Evolutionary conservation across 1,140 invertebrate genomes (phyloP).

Genomic region (Ostrea edulis): DNA sequence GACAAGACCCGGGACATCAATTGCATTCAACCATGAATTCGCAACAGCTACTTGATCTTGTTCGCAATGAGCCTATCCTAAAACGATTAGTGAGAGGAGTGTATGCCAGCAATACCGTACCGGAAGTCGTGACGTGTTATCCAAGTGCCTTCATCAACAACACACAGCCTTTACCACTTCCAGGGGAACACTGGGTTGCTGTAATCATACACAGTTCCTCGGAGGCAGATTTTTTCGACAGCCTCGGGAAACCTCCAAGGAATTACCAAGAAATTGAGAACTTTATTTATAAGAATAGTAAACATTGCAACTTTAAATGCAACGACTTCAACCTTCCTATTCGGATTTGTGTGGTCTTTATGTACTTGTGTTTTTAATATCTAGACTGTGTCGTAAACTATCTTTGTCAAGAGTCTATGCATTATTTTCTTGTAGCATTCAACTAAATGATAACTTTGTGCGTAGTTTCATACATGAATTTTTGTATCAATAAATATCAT

Average conservation of each 20-base stretch:
- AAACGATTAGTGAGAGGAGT: too few relatives aligned
- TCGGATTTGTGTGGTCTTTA: slow-evolving; percentile 47
- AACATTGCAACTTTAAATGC: slow-evolving; percentile 42
- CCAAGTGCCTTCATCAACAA: too few relatives aligned
- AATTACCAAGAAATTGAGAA: too few relatives aligned
- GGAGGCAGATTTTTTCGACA: too few relatives aligned
- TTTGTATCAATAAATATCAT: slow-evolving; percentile 43
- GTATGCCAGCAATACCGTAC: too few relatives aligned
- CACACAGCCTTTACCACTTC: too few relatives aligned
- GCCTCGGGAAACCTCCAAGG: too few relatives aligned
- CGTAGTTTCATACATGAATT: slow-evolving; percentile 43
- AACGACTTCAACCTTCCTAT: slow-evolving; percentile 48
- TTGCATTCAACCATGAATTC: slow-evolving; percentile 48
- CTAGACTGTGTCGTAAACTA: slow-evolving; percentile 43
- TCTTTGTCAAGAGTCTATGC: slow-evolving; percentile 29
- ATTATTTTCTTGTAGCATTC: slow-evolving; percentile 45
- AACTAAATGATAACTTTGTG: slow-evolving; percentile 41
- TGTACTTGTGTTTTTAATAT: too few relatives aligned
- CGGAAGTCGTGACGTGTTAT: too few relatives aligned
- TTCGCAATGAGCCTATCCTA: neutral
- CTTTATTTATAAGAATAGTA: too few relatives aligned
- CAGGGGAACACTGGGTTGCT: too few relatives aligned
- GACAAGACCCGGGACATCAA: slow-evolving; percentile 48
- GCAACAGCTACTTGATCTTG: slow-evolving; percentile 30
- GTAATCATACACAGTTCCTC: too few relatives aligned